Evolutionary conservation across 2,888 invertebrate genomes (phyloP), one percentile per base, ranked within the genome.

Genomic region (Congeria kusceri): DNA sequence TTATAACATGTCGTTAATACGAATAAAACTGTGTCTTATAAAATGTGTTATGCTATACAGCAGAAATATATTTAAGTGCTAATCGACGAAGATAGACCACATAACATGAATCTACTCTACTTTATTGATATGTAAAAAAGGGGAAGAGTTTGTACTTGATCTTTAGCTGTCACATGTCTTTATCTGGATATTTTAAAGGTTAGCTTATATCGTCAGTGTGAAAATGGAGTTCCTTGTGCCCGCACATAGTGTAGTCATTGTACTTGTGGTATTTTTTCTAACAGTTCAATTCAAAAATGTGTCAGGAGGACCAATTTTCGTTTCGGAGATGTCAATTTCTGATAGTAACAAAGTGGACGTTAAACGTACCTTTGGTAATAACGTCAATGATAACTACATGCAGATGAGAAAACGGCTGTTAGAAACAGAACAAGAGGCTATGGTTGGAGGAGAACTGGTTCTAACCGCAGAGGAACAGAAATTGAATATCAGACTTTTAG

Each of bases 401-500:
- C 32, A 72, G 15, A 49, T 67, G 27, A 62, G 86, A 64, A 47
- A 80, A 53, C 23, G 65, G 11, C 66, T 89, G 15, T 9, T 89
- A 3, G 23, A 73, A 11, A 63, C 62, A 11, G 90, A 90, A 70
- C 27, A 67, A 15, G 68, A 70, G 2, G 59, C 74, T 49, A 63
- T 77, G 27, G 69, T 88, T 4, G 90, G 90, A 11, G 84, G 83
- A 5, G 70, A 83, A n/a, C 27, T 88, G 1, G 75, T 65, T 23
- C 72, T 90, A 28, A 84, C 44, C n/a, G 18, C 64, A 3, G 77
- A 76, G 32, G 90, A 90, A 74, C 57, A 78, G 59, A 70, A 56
- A 56, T 86, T 86, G 1, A 86, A 89, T 69, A 28, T 71, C 5
- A 77, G 72, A 47, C 61, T 90, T 57, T 79, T 87, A 80, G 44